These are phyloP conservation scores for Mythimna impura DNA, from an alignment of 2,888 invertebrate genomes.

Conservation along the genomic window DNA sequence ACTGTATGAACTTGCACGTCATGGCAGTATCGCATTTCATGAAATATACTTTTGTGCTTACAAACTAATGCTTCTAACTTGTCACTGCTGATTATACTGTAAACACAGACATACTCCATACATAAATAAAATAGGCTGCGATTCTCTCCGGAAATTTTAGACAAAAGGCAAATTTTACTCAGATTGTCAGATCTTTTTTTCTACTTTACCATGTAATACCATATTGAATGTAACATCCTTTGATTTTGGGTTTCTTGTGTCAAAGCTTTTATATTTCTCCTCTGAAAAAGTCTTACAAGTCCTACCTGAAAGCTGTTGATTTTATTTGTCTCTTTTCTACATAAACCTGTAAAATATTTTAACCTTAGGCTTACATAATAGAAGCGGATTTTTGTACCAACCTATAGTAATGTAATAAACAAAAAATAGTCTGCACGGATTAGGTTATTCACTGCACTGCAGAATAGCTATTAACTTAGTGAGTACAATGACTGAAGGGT, in stretches of 20 bases:
- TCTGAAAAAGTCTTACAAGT: neutral
- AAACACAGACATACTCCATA: neutral
- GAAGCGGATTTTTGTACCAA: neutral
- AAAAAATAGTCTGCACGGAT: neutral
- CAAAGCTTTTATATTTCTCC: neutral
- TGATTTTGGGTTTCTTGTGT: neutral
- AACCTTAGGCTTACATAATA: neutral
- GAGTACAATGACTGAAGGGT: slow-evolving; percentile 5
- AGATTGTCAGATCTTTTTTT: neutral
- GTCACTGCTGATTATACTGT: neutral
- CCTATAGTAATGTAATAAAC: neutral
- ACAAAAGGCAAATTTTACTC: slow-evolving; percentile 7
- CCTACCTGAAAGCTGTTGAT: neutral
- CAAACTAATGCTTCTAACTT: slow-evolving; percentile 7
- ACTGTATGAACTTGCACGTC: slow-evolving; percentile 1
- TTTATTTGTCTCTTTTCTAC: slow-evolving; percentile 11
- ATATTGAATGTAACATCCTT: slow-evolving; percentile 20
- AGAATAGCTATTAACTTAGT: slow-evolving; percentile 17
- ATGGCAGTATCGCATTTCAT: slow-evolving; percentile 18
- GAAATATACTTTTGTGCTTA: slow-evolving; percentile 4
- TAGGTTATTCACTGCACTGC: slow-evolving; percentile 3
- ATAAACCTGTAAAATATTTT: neutral
- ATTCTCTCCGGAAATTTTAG: neutral
- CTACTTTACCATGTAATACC: neutral
- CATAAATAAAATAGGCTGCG: neutral